Evolutionary conservation across 1,140 invertebrate species (phyloP).

Genomic region (Coelopa frigida): DNA sequence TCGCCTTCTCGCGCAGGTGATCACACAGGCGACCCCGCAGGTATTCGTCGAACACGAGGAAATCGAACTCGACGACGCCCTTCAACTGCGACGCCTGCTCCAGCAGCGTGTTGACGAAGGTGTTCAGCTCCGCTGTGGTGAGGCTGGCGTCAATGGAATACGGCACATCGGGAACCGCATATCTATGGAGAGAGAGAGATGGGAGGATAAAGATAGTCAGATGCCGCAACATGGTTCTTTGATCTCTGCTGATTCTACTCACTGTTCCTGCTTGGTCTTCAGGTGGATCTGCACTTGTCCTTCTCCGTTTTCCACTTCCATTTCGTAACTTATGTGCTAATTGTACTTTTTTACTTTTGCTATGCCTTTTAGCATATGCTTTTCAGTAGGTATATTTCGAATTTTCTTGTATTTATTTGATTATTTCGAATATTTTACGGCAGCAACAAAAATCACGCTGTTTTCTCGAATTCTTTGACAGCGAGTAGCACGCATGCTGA

Average conservation of each 20-base stretch:
- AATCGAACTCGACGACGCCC: conserved; percentile 72
- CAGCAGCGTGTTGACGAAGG: conserved; percentile 71
- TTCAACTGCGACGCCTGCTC: conserved; percentile 53
- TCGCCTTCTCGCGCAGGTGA: conserved; percentile 59
- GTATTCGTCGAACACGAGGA: conserved; percentile 75
- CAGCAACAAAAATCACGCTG: conserved; percentile 1
- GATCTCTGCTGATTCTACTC: conserved; percentile 41
- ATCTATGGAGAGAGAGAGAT: conserved; percentile 53
- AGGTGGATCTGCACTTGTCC: conserved; percentile 67
- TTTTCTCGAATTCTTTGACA: not conserved
- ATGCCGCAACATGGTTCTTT: no score
- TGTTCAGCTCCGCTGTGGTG: conserved; percentile 63
- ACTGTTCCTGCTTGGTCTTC: conserved; percentile 73
- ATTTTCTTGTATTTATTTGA: not conserved
- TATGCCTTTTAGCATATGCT: conserved; percentile 6
- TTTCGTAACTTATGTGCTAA: conserved; percentile 11
- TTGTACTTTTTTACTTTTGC: not conserved
- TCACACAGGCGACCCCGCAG: conserved; percentile 54
- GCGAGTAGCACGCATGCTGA: not conserved
- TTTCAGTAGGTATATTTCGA: no score
- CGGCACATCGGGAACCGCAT: conserved; percentile 77
- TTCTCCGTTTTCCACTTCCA: conserved; percentile 44
- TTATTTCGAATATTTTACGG: not conserved
- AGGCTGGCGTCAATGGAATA: conserved; percentile 70
- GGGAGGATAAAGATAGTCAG: not conserved